A percentile compares a stretch with the other conserved stretches of the same genome.
Conservation (phyloP, 2,888 invertebrate genomes). For the Lissonota sp. region DNA sequence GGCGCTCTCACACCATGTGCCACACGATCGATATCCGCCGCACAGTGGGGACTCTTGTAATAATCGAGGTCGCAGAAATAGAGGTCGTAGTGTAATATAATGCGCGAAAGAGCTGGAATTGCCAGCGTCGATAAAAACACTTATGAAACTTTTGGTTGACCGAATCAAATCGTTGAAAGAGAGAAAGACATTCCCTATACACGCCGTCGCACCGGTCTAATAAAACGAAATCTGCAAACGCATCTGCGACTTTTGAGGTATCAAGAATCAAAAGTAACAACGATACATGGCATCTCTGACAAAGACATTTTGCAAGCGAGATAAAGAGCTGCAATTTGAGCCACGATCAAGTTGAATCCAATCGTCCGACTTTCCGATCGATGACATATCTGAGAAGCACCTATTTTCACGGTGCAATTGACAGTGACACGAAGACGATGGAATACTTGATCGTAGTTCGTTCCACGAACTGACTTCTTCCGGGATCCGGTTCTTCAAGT, state of each 20-base stretch:
- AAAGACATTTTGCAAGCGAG: too few species aligned
- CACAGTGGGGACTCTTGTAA: too few species aligned
- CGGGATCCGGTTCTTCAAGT: slow-evolving; percentile 63
- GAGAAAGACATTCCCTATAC: not conserved
- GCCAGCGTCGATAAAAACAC: slow-evolving; percentile 45
- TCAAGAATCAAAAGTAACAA: not conserved
- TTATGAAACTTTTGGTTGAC: slow-evolving; percentile 56
- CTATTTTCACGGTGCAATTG: not conserved
- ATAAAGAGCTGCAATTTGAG: not conserved
- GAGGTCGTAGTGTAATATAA: slow-evolving; percentile 50
- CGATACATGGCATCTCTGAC: too few species aligned
- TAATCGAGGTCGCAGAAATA: too few species aligned
- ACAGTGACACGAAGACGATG: slow-evolving; percentile 39
- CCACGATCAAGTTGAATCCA: not conserved
- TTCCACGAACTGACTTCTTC: slow-evolving; percentile 53
- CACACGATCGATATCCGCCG: too few species aligned
- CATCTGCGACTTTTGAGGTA: slow-evolving; percentile 17
- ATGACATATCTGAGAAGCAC: slow-evolving; percentile 3
- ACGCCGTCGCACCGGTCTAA: too few species aligned
- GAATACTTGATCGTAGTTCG: slow-evolving; percentile 46
- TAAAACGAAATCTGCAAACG: slow-evolving; percentile 49
- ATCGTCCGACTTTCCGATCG: slow-evolving; percentile 20
- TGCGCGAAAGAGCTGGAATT: slow-evolving; percentile 43
- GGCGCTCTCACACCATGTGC: too few species aligned
- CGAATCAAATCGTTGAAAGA: slow-evolving; percentile 36